Evolutionary conservation across 30 jellyfish, hydroid and myxozoan species (phyloP).

Genomic region (Aurelia aurita): DNA sequence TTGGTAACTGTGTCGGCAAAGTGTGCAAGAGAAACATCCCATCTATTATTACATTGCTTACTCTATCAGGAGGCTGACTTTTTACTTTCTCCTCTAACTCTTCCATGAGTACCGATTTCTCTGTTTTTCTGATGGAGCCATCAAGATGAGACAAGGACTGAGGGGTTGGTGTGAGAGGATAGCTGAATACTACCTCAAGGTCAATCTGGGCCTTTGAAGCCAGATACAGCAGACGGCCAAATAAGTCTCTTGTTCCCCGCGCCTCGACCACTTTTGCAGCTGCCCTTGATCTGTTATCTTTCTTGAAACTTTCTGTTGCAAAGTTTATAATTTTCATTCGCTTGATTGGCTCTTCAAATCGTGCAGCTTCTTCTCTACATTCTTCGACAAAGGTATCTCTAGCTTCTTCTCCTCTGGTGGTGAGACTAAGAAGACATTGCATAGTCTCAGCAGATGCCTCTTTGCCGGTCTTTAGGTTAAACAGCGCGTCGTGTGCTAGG

Average conservation of each 20-base stretch:
- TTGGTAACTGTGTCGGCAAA: too few species aligned
- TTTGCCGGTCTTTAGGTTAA: too few species aligned
- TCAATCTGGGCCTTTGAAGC: slow-evolving; percentile 29
- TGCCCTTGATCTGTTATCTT: slow-evolving; percentile 23
- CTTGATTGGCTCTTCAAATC: slow-evolving; percentile 35
- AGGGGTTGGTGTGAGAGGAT: slow-evolving; percentile 31
- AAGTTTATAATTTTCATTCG: slow-evolving; percentile 26
- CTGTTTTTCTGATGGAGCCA: slow-evolving; percentile 23
- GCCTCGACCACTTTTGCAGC: slow-evolving; percentile 45
- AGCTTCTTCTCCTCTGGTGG: too few species aligned
- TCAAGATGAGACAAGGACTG: slow-evolving; percentile 35
- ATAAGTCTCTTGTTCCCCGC: slow-evolving; percentile 33
- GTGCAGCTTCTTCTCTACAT: slow-evolving; percentile 13
- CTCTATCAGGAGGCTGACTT: neutral
- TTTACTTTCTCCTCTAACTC: slow-evolving; percentile 12
- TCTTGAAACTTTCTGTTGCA: too few species aligned
- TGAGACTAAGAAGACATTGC: too few species aligned
- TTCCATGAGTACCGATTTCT: slow-evolving; percentile 34
- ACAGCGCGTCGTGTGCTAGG: too few species aligned
- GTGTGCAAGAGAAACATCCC: too few species aligned
- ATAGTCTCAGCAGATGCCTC: too few species aligned
- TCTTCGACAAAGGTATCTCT: too few species aligned
- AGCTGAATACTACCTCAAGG: slow-evolving; percentile 38
- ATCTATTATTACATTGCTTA: too few species aligned
- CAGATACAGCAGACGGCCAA: slow-evolving; percentile 22